Percentiles rank a stretch among this genome's conserved stretches.
Conservation (phyloP, 2,797 vertebrate genomes). For the Myiothlypis coronata region DNA sequence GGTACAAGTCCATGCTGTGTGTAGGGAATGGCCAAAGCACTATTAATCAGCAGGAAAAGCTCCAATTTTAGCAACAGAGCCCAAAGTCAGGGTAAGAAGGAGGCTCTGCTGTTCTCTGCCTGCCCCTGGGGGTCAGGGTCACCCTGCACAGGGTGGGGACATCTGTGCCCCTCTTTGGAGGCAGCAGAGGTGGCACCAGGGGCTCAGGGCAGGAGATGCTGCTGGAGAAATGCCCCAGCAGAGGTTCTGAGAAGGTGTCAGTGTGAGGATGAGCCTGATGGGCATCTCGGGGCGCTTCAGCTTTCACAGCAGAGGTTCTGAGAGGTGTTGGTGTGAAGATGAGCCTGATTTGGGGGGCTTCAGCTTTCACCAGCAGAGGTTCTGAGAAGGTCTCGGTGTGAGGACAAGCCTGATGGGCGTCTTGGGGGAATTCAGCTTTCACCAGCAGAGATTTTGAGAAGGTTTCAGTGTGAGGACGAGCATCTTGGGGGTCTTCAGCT, state of each 20-base stretch:
- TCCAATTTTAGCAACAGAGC: not conserved
- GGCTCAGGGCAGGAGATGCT: not conserved
- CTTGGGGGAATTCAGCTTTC: accelerated
- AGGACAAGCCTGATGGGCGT: accelerated
- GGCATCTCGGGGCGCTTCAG: no score
- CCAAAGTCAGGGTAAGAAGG: accelerated
- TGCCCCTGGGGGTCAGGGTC: not conserved
- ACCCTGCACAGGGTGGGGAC: not conserved
- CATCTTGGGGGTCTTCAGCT: not conserved
- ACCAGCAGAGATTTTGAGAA: not conserved
- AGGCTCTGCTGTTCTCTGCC: not conserved
- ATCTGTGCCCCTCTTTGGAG: not conserved
- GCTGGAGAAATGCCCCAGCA: not conserved
- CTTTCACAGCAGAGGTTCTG: not conserved
- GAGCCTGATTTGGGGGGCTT: accelerated
- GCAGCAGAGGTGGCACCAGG: accelerated
- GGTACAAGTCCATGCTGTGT: accelerated
- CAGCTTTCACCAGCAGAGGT: not conserved
- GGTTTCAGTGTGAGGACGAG: not conserved
- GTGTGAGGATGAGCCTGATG: accelerated
- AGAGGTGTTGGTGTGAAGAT: not conserved
- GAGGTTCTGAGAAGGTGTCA: not conserved
- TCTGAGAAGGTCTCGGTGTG: not conserved
- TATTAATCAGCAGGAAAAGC: not conserved
- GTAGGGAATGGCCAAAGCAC: not conserved